These are phyloP conservation scores for Eurypyga helias DNA, from an alignment of 2,113 vertebrate species.

Conservation along the genomic window DNA sequence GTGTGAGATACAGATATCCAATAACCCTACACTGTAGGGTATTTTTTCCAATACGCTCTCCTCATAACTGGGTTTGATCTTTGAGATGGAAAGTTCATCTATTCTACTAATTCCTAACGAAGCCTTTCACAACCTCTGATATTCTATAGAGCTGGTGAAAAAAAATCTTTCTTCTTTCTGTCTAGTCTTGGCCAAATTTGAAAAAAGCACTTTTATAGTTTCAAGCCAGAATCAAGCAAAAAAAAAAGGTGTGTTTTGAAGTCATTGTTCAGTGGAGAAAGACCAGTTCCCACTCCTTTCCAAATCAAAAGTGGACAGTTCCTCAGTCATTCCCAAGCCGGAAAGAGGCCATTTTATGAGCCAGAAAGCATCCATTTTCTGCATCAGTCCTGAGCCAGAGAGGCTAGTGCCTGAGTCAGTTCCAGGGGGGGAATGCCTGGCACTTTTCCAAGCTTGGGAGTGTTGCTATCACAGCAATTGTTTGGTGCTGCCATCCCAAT, in stretches of 20 bases:
- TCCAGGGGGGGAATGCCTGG: conserved; percentile 49
- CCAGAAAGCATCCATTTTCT: conserved; percentile 69
- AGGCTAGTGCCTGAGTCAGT: conserved; percentile 54
- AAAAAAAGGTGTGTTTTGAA: not conserved
- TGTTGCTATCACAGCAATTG: conserved; percentile 65
- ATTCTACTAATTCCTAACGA: not conserved
- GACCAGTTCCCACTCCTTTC: not conserved
- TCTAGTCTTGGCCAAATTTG: not conserved
- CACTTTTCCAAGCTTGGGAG: conserved; percentile 53
- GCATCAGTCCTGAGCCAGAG: conserved; percentile 26
- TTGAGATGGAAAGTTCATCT: not conserved
- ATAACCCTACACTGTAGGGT: not conserved
- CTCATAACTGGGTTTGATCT: not conserved
- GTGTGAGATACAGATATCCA: not conserved
- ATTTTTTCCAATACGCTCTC: not conserved
- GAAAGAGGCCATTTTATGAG: conserved; percentile 64
- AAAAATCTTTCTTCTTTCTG: not conserved
- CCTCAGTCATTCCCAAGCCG: not conserved
- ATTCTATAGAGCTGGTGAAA: not conserved
- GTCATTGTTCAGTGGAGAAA: not conserved
- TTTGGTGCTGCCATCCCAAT: conserved; percentile 62
- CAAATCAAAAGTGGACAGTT: conserved; percentile 30
- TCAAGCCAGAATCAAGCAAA: not conserved
- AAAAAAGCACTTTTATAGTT: not conserved
- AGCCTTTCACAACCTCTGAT: not conserved